Evolutionary conservation across 2,113 vertebrate species (phyloP).

Genomic region (Pangasianodon gigas): DNA sequence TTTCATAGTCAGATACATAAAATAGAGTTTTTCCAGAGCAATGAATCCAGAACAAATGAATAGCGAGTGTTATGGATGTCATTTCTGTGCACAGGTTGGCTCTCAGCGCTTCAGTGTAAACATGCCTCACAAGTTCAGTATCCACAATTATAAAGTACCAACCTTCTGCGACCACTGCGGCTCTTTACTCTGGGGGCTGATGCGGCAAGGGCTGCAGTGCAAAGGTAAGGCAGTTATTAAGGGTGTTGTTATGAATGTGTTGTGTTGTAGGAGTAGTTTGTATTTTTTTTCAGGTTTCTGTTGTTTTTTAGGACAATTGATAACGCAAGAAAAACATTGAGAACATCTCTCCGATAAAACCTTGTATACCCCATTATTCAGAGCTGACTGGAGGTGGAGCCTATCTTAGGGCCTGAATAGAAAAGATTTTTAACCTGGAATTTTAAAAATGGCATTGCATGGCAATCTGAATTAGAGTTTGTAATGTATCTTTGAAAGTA

Average conservation of each 20-base stretch:
- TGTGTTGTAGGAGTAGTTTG: not conserved
- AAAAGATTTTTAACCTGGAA: not conserved
- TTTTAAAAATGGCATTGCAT: not conserved
- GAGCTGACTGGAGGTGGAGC: not conserved
- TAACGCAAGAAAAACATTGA: not conserved
- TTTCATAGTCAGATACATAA: not conserved
- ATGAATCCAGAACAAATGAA: not conserved
- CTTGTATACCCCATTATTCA: not conserved
- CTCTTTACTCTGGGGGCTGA: constrained; percentile 95
- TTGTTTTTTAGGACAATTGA: not conserved
- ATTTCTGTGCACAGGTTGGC: constrained; percentile 84
- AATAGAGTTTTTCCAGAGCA: not conserved
- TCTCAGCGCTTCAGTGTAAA: constrained; percentile 98
- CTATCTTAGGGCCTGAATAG: not conserved
- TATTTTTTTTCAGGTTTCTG: not conserved
- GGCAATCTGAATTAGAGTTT: not conserved
- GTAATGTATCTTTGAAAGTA: not conserved
- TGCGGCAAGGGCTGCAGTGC: constrained; percentile 97
- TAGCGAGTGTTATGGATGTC: constrained; percentile 32
- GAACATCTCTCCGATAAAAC: not conserved
- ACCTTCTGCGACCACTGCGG: constrained; percentile 99
- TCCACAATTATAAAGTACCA: constrained; percentile 99
- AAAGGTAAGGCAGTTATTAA: constrained; percentile 80
- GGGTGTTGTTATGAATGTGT: not conserved
- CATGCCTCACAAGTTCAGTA: constrained; percentile 98